Evolutionary conservation across 2,888 invertebrate species (phyloP).

Genomic region (Alviniconcha strummeri): DNA sequence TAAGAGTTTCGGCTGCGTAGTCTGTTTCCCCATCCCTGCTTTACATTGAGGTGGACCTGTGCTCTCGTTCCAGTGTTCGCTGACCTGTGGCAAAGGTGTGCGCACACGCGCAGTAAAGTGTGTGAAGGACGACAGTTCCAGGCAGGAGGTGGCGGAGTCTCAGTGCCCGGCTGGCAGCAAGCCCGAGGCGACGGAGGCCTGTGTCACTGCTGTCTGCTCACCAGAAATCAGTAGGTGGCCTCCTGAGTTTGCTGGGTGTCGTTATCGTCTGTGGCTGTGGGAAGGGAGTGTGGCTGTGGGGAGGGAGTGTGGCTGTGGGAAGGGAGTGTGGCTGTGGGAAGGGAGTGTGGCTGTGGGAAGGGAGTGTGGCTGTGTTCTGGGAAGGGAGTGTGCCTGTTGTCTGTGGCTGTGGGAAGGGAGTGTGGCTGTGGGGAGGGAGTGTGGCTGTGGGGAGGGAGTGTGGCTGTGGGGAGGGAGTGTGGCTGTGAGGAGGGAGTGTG

Average conservation of each 20-base stretch:
- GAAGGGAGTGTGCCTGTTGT: neutral
- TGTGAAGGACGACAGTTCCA: constrained; percentile 40
- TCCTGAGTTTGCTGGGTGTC: neutral
- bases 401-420: neutral
- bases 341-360: neutral
- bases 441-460: no score
- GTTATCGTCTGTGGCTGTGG: neutral
- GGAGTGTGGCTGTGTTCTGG: no score
- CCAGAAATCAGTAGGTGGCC: constrained; percentile 49
- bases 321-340: neutral
- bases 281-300: no score
- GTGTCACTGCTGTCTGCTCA: constrained; percentile 51
- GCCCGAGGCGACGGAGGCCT: constrained; percentile 47
- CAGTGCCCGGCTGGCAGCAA: constrained; percentile 45
- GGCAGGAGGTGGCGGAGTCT: constrained; percentile 39
- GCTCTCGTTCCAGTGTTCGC: constrained; percentile 51
- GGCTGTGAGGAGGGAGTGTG: neutral
- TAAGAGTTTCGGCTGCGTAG: no score
- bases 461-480: neutral
- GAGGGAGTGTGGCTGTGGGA: no score
- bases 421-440: neutral
- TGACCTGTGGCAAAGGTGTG: constrained; percentile 54
- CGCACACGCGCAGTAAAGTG: constrained; percentile 52
- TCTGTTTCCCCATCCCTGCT: no score
- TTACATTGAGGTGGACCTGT: no score